Evolutionary conservation across 2,797 vertebrate genomes (phyloP).

Genomic region (Siniperca scherzeri): DNA sequence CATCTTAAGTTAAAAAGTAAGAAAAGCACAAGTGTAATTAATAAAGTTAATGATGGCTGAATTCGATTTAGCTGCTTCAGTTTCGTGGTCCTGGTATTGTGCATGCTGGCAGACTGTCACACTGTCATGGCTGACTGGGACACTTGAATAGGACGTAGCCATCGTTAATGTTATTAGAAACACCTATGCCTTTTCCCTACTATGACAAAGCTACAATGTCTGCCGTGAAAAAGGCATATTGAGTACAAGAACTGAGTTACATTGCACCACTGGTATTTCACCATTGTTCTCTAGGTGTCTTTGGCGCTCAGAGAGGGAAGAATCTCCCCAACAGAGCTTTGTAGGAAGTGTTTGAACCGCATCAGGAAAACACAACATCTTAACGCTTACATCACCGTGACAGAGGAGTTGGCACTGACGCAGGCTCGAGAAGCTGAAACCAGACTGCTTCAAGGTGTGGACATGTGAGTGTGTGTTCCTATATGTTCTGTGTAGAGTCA

Average conservation of each 20-base stretch:
- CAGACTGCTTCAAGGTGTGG: conserved; percentile 87
- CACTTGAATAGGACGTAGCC: neutral
- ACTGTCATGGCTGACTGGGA: neutral
- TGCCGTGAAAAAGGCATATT: neutral
- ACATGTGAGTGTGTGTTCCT: neutral
- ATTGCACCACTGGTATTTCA: neutral
- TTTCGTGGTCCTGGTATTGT: neutral
- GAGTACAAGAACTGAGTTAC: neutral
- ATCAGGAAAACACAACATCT: conserved; percentile 90
- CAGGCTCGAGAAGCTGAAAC: conserved; percentile 92
- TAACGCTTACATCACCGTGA: conserved; percentile 93
- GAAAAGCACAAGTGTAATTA: neutral
- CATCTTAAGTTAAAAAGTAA: neutral
- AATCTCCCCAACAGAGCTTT: conserved; percentile 91
- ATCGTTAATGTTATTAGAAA: neutral
- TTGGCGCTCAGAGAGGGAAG: conserved; percentile 89
- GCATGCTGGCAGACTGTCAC: neutral
- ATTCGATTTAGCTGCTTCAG: neutral
- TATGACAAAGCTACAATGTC: neutral
- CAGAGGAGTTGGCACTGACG: conserved; percentile 89
- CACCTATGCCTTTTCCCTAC: neutral
- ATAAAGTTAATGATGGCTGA: neutral
- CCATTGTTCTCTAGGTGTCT: conserved; percentile 84
- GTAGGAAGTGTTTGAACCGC: conserved; percentile 89
- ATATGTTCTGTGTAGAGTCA: neutral